A percentile compares a stretch with the other conserved stretches of the same genome.
These are phyloP conservation scores for Lycocorax pyrrhopterus DNA, from an alignment of 2,113 vertebrate genomes.

Conservation along the genomic window DNA sequence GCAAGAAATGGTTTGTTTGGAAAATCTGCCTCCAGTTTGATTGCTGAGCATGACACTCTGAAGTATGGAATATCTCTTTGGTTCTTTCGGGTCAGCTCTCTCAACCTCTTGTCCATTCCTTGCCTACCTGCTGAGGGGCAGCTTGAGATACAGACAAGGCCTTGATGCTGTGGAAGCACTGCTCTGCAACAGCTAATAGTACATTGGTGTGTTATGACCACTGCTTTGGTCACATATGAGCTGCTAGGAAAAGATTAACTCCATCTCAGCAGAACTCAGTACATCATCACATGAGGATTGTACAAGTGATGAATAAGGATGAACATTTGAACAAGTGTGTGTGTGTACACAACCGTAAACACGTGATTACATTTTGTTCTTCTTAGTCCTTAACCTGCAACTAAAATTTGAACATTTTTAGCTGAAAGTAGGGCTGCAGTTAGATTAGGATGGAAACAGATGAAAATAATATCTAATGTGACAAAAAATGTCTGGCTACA, in stretches of 20 bases:
- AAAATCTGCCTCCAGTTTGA: not conserved
- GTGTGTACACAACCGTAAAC: not conserved
- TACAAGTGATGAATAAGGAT: not conserved
- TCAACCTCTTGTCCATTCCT: not conserved
- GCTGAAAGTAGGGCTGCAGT: not conserved
- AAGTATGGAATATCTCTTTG: not conserved
- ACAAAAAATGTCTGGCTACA: not conserved
- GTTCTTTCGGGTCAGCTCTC: rapidly evolving
- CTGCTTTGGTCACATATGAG: not conserved
- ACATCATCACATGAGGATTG: not conserved
- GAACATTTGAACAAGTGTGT: not conserved
- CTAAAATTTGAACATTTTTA: not conserved
- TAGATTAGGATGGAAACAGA: not conserved
- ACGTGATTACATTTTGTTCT: not conserved
- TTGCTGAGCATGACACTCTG: not conserved
- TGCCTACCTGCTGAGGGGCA: rapidly evolving
- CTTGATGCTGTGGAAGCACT: not conserved
- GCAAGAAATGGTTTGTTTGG: not conserved
- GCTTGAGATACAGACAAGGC: not conserved
- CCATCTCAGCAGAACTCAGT: not conserved
- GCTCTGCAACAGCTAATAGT: not conserved
- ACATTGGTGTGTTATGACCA: rapidly evolving
- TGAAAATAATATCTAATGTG: not conserved
- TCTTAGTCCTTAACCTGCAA: not conserved
- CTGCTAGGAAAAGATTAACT: not conserved